Percentiles rank a stretch among this genome's conserved stretches.
Conservation (phyloP, 2,888 invertebrate species). For the Dendrolimus houi region DNA sequence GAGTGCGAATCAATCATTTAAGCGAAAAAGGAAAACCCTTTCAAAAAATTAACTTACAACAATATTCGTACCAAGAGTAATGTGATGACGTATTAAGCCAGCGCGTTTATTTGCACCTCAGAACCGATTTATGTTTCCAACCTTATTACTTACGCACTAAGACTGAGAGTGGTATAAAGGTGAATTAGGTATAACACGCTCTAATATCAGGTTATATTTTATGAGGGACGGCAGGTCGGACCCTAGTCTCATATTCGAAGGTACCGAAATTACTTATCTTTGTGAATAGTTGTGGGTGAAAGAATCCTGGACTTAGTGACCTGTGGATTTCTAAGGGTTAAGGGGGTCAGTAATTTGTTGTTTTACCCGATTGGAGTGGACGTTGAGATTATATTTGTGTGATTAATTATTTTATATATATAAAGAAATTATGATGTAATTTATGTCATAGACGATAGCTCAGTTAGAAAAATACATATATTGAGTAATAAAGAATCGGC, state of each 20-base stretch:
- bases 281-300: neutral
- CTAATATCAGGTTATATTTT: neutral
- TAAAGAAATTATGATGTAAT: too few relatives aligned
- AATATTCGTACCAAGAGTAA: slow-evolving; percentile 17
- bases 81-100: slow-evolving; percentile 20
- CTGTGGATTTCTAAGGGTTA: neutral
- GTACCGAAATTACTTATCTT: slow-evolving; percentile 43
- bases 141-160: neutral
- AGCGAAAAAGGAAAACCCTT: neutral
- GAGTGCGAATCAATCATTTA: neutral
- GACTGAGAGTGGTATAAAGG: neutral
- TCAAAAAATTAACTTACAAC: slow-evolving; percentile 23
- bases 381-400: neutral
- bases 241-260: slow-evolving; percentile 31
- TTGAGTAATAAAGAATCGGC: too few relatives aligned
- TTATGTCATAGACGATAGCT: too few relatives aligned
- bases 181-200: neutral
- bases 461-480: too few relatives aligned
- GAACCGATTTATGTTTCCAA: slow-evolving; percentile 11
- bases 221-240: neutral
- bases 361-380: neutral
- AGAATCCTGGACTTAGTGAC: neutral
- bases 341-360: neutral
- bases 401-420: neutral
- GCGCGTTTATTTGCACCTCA: slow-evolving; percentile 12